These are phyloP conservation scores for Gallinago solitaria DNA, from an alignment of 2,797 vertebrate species.

Conservation along the genomic window DNA sequence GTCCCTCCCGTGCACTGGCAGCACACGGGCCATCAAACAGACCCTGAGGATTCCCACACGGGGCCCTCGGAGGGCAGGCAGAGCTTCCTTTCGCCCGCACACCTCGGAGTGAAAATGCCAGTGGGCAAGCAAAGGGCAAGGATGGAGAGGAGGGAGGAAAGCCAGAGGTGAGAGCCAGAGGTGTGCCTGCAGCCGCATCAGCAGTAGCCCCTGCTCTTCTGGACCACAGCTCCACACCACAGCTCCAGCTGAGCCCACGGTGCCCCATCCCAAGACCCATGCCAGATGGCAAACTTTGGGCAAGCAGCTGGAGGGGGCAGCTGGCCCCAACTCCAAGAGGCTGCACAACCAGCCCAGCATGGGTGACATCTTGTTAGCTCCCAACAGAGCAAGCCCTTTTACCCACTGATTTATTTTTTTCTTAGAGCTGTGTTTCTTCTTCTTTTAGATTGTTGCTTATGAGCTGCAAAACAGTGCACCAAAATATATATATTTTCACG, in stretches of 20 bases:
- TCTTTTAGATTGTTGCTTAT: neutral
- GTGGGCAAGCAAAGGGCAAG: fast-evolving
- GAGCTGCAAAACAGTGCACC: neutral
- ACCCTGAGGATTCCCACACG: neutral
- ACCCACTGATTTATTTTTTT: neutral
- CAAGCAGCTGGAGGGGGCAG: neutral
- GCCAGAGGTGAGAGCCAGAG: neutral
- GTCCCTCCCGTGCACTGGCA: fast-evolving
- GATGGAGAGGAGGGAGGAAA: neutral
- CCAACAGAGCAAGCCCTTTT: neutral
- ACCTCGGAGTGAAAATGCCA: fast-evolving
- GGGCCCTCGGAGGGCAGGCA: fast-evolving
- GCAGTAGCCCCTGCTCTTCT: fast-evolving
- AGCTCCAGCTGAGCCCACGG: fast-evolving
- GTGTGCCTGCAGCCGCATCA: fast-evolving
- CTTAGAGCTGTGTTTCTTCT: neutral
- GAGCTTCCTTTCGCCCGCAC: fast-evolving
- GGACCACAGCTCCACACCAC: fast-evolving
- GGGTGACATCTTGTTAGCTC: neutral
- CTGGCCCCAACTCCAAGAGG: neutral
- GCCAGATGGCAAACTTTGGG: neutral
- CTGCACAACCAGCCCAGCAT: neutral
- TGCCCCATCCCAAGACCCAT: fast-evolving
- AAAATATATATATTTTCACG: neutral
- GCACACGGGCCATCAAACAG: fast-evolving